A percentile compares a stretch with the other conserved stretches of the same genome.
Evolutionary conservation across 2,113 vertebrate species (phyloP).

Genomic region (Xenopus tropicalis): UCB_Xtro_10.0 CM004447.2:41073501-41074000

Average conservation of each 20-base stretch:
- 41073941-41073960: neutral
- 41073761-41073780: constrained; percentile 20
- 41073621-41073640: neutral
- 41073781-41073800: constrained; percentile 13
- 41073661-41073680: neutral
- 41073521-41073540: too few relatives aligned
- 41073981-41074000: neutral
- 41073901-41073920: constrained; percentile 17
- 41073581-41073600: too few relatives aligned
- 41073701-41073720: neutral
- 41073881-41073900: neutral
- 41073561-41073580: too few relatives aligned
- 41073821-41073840: constrained; percentile 8
- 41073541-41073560: too few relatives aligned
- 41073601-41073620: neutral
- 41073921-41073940: neutral
- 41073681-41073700: neutral
- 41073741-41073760: neutral
- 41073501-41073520: too few relatives aligned
- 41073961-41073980: neutral
- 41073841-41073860: constrained; percentile 1
- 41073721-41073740: neutral
- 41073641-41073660: too few relatives aligned
- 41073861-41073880: neutral
- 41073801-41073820: constrained; percentile 4